Evolutionary conservation across 37 sponge, comb jelly and placozoan genomes (phyloP), one percentile per base, ranked within the genome.

Genomic region (Halichondria panicea): DNA sequence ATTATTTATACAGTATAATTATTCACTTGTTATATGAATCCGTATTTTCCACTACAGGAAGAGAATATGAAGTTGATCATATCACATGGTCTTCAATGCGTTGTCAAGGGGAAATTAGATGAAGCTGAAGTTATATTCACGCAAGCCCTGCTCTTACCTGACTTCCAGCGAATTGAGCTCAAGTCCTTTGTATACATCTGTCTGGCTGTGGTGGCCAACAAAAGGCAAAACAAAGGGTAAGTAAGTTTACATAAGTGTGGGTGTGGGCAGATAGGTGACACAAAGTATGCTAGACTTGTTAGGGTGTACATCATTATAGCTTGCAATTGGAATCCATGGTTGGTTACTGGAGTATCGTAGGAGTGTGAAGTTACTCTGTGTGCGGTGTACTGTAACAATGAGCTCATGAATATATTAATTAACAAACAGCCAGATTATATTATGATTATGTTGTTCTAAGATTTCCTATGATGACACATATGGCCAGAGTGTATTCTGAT

Each of bases 101-200:
- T 81, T 43, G 77, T 81, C 18, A 81, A 87, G 38, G 63, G 61
- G 46, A 75, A 81, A 44, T 72, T 81, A 0, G 71, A n/a, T 61
- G 77, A 75, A 18, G 88, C 88, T 15, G 88, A 87, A 66, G 64
- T 81, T 43, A 81, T 87, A 11, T 81, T 87, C 77, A 76, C 82
- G 15, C 88, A 87, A 34, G 88, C 88, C 37, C 82, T 81, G 30
- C 74, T 70, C 19, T 71, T 87, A 0, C 88, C 88, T 28, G 77
- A 81, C 64, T 87, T 87, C 55, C 88, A 87, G 72, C 39, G 88
- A 0, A 45, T 76, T 1, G 72, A 70, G 4, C 70, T 87, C 58
- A 81, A 81, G 61, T 76, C 88, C 27, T 87, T 76, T 40, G 66
- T 76, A 55, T 76, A 76, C 58, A 81, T 87, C 45, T 87, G 88